Evolutionary conservation across 2,797 vertebrate species (phyloP), one percentile per base, ranked within the genome.

Genomic region (Phyllotis vaccarum): DNA sequence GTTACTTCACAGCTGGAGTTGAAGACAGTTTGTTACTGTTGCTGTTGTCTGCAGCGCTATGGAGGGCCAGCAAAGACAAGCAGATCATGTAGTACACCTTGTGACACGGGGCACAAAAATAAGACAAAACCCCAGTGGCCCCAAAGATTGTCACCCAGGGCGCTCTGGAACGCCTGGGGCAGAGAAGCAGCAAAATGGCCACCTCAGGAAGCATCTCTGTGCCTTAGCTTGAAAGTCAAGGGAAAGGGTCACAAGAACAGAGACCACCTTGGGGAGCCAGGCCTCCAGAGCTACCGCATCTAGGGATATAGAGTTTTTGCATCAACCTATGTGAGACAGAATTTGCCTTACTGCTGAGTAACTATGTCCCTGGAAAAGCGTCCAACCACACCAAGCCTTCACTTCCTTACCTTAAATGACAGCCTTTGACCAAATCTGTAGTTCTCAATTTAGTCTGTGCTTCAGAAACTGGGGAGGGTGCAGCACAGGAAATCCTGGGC

Each of bases 181-280:
- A 16, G 64, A 37, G 21, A 19, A 70, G 64, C 62, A 54, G 49
- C 34, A 70, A 29, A 8, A 31, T 3, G 6, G 68, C 92, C 58
- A 3, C 90, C 96, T 97, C 85, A 94, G 93, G 95, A 93, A 66
- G 43, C 81, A 79, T 1, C 19, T 86, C 93, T 3, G 91, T 93
- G 37, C 6, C 6, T 97, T 79, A 95, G 76, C 93, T 79, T 58
- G 94, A 96, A 91, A 89, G 90, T 92, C 79, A 68, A 96, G 94
- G 93, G 92, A 92, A 92, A 68, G 2, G 88, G 88, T 89, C 97
- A 95, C 62, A 10, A 52, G 89, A 93, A 90, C 96, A 96, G 92
- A 97, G 91, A 76, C 70, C 10, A 29, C 49, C 49, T 24, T 78
- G 0, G 9, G 34, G 46, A 43, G 70, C 43, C n/a, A 49, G 74